Evolutionary conservation across 2,797 vertebrate genomes (phyloP).

Genomic region (Anabas testudineus): DNA sequence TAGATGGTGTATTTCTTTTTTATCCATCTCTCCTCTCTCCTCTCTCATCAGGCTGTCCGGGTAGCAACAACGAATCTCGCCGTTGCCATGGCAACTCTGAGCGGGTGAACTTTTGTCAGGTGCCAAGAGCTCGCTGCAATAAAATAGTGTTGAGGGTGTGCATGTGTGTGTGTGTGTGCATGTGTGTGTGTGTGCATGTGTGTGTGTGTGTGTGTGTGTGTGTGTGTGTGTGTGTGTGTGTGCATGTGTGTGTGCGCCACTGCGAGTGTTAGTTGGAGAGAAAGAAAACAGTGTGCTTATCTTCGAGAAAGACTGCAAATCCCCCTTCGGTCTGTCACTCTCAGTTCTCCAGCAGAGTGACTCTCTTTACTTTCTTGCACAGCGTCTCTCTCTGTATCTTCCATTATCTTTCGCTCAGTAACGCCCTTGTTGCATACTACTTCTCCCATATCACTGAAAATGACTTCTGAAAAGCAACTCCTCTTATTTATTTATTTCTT

Average conservation of each 20-base stretch:
- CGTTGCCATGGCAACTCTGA: conserved; percentile 78
- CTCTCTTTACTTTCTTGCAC: conserved; percentile 35
- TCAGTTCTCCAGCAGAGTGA: conserved; percentile 45
- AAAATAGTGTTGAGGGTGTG: conserved; percentile 48
- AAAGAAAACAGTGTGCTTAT: conserved; percentile 70
- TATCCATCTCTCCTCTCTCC: not conserved
- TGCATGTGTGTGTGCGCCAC: conserved; percentile 27
- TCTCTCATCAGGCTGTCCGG: conserved; percentile 49
- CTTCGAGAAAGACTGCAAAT: conserved; percentile 65
- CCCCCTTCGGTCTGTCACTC: conserved; percentile 69
- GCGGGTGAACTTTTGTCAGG: conserved; percentile 78
- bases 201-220: conserved; percentile 28
- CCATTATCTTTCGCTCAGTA: conserved; percentile 44
- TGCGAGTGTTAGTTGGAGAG: conserved; percentile 46
- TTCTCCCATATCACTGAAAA: conserved; percentile 31
- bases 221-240: conserved; percentile 4
- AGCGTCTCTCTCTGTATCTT: conserved; percentile 27
- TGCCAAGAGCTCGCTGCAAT: conserved; percentile 75
- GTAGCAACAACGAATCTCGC: conserved; percentile 67
- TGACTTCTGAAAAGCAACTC: conserved; percentile 21
- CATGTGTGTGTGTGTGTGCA: conserved; percentile 19
- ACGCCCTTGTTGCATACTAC: conserved; percentile 19
- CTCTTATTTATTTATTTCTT: too few relatives aligned
- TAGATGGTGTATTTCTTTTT: too few relatives aligned
- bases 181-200: conserved; percentile 7